Base-by-base conservation (phyloP, 2,113 vertebrate species). In the Rhinichthys klamathensis region DNA sequence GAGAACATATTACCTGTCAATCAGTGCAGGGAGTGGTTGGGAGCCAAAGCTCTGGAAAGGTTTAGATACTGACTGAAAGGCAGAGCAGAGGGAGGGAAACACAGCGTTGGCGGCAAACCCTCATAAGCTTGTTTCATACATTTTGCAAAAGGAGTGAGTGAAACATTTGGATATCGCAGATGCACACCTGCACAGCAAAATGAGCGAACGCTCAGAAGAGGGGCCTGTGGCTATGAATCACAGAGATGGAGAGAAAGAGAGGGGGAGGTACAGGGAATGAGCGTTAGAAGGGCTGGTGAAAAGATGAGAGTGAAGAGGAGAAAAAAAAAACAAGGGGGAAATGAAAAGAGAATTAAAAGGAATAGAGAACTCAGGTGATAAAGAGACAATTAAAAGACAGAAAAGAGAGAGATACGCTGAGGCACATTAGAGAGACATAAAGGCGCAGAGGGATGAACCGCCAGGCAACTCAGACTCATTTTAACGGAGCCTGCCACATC, bases 81-180 rank as follows among this genome's bases (percentile, higher is more conserved):
- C 65, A 56, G 49, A 44, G 76, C 35, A 23, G 51, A 65, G 56
- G 8, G 44, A 76, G 56, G 49, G 18, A 30, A 51, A 46, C 41
- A 30, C 49, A 30, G 56, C 77, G 80, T 60, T 56, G 58, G n/a
- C 76, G 27, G 25, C 12, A 35, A 76, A 61, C 51, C 32, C 83
- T 72, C 32, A 51, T 67, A 54, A 60, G 77, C 69, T 80, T 72
- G 51, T 72, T 85, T 58, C 75, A 67, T 65, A 44, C 35, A 2
- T 58, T 85, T 80, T 6, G 60, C 25, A 38, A 69, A 70, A 73
- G 65, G 56, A 75, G 25, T 41, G 79, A 58, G 46, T 61, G 83
- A 82, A 84, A 84, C 76, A 87, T 84, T 51, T 87, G 87, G 84
- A 77, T 88, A 88, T 85, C 87, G 85, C 72, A 85, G 78, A 85